Conservation (phyloP, 2,888 invertebrate species). For the Muscina levida region DNA sequence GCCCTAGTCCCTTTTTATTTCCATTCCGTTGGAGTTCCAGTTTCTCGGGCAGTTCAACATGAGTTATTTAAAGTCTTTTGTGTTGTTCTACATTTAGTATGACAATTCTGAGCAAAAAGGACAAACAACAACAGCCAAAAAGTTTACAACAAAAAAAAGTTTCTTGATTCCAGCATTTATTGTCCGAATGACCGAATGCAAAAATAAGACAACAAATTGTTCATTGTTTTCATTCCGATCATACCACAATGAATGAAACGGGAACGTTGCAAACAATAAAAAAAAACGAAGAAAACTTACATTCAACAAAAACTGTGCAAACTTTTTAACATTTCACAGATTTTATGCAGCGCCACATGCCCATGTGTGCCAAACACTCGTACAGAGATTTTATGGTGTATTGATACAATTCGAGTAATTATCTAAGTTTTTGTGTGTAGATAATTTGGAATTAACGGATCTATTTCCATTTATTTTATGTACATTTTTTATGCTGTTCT, state of each 20-base stretch:
- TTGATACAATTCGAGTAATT: too few species aligned
- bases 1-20: neutral
- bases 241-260: slow-evolving; percentile 9
- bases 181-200: too few species aligned
- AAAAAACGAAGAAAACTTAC: too few species aligned
- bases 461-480: too few species aligned
- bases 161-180: too few species aligned
- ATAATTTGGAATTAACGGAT: too few species aligned
- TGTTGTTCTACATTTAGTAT: slow-evolving; percentile 32
- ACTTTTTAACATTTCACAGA: neutral
- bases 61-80: slow-evolving; percentile 35
- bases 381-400: too few species aligned
- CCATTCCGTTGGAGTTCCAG: neutral
- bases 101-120: slow-evolving; percentile 14
- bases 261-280: neutral
- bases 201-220: neutral
- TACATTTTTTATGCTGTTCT: too few species aligned
- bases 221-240: slow-evolving; percentile 21
- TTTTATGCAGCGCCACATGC: slow-evolving; percentile 9
- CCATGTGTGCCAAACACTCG: too few species aligned
- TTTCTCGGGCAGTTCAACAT: slow-evolving; percentile 11
- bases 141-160: neutral
- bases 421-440: too few species aligned
- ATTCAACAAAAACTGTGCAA: too few species aligned
- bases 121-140: neutral